Evolutionary conservation across 1,140 invertebrate genomes (phyloP).

Genomic region (Pachypeltis micranthus): DNA sequence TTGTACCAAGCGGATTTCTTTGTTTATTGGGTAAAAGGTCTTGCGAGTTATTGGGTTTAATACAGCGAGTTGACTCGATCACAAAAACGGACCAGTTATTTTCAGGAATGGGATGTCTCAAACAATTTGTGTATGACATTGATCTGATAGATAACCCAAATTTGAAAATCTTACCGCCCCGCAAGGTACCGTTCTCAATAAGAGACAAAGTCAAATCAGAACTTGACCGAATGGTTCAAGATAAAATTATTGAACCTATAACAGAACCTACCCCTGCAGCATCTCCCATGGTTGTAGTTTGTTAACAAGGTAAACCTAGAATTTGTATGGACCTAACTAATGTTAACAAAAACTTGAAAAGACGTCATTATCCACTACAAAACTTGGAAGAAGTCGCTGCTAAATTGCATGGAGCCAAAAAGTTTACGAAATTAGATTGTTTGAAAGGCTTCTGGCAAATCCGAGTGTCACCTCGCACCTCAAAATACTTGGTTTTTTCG

Average conservation of each 20-base stretch:
- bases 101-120: constrained; percentile 12
- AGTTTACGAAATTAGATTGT: constrained; percentile 16
- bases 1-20: not conserved
- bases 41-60: not conserved
- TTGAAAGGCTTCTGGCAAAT: constrained; percentile 18
- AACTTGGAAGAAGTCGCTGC: constrained; percentile 16
- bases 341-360: constrained; percentile 13
- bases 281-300: constrained; percentile 14
- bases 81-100: not conserved
- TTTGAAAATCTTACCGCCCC: constrained; percentile 12
- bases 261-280: constrained; percentile 17
- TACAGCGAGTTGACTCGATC: not conserved
- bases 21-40: not conserved
- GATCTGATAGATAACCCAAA: constrained; percentile 15
- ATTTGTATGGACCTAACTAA: constrained; percentile 14
- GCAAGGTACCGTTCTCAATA: constrained; percentile 10
- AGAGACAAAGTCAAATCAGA: constrained; percentile 15
- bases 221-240: constrained; percentile 11
- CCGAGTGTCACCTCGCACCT: constrained; percentile 3
- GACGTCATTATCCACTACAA: constrained; percentile 14
- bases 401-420: constrained; percentile 9
- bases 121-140: constrained; percentile 16
- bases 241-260: constrained; percentile 14
- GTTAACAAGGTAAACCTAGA: constrained; percentile 10
- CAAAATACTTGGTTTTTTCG: constrained; percentile 11